Base-by-base conservation (phyloP, 2,888 invertebrate genomes). In the Ethmia dodecea region DNA sequence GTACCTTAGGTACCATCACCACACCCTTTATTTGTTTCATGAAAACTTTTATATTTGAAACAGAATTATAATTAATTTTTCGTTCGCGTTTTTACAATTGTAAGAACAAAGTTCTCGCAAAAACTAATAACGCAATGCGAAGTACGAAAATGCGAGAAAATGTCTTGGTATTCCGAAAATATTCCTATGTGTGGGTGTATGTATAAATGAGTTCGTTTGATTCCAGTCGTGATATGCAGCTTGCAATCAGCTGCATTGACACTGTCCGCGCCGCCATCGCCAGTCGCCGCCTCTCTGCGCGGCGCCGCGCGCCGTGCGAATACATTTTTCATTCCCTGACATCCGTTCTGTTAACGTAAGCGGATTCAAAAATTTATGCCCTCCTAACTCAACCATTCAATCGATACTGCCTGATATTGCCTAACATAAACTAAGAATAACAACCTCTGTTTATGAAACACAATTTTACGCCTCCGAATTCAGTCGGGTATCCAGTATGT, bases 291-390 rank as follows among this genome's bases (percentile, higher is more conserved):
- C 14, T 32, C 36, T n/a, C n/a, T 33, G 37, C n/a, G n/a, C n/a
- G n/a, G n/a, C n/a, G n/a, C n/a, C 38, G 36, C 16, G 29, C 31
- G 14, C 5, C n/a, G 25, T 59, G 55, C 57, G 60, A 57, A 61
- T 57, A 49, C 56, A 69, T 73, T 73, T 74, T 72, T 73, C 72
- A 70, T 64, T 55, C 60, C 56, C 49, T 61, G 67, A 70, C 70
- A 64, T 58, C 59, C 63, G 64, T 47, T 64, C 60, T 59, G 60
- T 60, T 60, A 60, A 11, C 26, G 26, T 26, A 11, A 26, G 57
- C 59, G 50, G 52, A 52, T 54, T 53, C 43, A 53, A 45, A 60
- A 60, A 66, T 72, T 55, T 69, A 70, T 62, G 55, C 55, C 45
- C 42, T 52, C 54, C 44, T 46, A 39, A 40, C 37, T 40, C 41